phyloP scores from a whole-genome alignment of 2,888 invertebrate genomes.

The Hecatera dysodea region DNA sequence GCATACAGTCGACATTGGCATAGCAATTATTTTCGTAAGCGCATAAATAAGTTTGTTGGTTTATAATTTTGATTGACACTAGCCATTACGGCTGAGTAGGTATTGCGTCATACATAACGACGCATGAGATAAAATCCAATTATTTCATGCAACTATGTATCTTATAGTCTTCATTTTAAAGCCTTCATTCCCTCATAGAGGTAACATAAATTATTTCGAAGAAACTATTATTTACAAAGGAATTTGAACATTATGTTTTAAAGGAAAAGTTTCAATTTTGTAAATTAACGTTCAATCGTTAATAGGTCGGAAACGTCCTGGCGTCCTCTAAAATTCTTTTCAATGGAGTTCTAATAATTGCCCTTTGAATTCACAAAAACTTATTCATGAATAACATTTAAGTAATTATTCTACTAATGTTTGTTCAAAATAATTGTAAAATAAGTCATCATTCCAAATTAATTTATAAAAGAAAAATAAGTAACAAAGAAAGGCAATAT shows the following conservation, averaged over 20 bases:
- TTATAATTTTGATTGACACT: constrained; percentile 91
- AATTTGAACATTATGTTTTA: constrained; percentile 68
- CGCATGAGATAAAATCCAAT: constrained; percentile 76
- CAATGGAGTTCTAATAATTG: constrained; percentile 36
- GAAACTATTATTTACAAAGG: constrained; percentile 64
- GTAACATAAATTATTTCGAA: constrained; percentile 59
- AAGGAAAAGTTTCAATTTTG: constrained; percentile 60
- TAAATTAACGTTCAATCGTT: constrained; percentile 49
- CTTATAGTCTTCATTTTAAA: constrained; percentile 52
- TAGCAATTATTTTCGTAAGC: constrained; percentile 71
- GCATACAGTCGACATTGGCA: constrained; percentile 74
- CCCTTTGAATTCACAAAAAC: constrained; percentile 8
- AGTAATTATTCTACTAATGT: not conserved
- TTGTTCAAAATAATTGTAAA: not conserved
- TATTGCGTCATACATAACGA: constrained; percentile 88
- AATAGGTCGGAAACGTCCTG: constrained; percentile 54
- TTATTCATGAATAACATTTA: constrained; percentile 1
- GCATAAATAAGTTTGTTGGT: constrained; percentile 83
- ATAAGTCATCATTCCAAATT: not conserved
- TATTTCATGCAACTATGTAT: constrained; percentile 63
- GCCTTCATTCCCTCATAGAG: constrained; percentile 43
- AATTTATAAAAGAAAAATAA: too few species aligned
- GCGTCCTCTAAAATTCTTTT: constrained; percentile 51
- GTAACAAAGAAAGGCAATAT: not conserved
- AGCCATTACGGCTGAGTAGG: constrained; percentile 88